These are phyloP conservation scores for Pipistrellus kuhlii DNA, from an alignment of 2,797 vertebrate species.

Conservation along the genomic window DNA sequence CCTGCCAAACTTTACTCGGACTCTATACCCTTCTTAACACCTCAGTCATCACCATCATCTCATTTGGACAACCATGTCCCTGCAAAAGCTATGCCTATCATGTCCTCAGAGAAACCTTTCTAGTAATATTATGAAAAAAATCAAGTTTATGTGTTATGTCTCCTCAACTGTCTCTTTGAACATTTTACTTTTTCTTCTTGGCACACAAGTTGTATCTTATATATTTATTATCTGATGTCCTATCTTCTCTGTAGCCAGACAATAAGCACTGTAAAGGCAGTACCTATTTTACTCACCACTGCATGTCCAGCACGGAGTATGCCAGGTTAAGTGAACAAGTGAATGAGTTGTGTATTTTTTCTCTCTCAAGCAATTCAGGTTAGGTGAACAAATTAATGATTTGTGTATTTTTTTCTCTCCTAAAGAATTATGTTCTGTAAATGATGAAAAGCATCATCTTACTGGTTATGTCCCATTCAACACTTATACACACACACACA, in stretches of 20 bases:
- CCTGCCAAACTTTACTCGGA: neutral
- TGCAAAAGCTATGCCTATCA: constrained; percentile 1
- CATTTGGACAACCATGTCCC: neutral
- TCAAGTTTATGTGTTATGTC: neutral
- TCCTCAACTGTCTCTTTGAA: neutral
- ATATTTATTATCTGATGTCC: neutral
- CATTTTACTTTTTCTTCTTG: constrained; percentile 6
- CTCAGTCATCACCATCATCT: neutral
- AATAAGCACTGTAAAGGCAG: neutral
- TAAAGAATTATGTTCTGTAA: constrained; percentile 31
- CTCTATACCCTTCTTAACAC: neutral
- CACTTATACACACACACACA: neutral
- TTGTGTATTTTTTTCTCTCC: neutral
- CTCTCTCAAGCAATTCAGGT: constrained; percentile 8
- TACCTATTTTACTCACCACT: neutral
- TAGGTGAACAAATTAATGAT: neutral
- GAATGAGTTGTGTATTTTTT: neutral
- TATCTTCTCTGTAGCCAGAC: neutral
- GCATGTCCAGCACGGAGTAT: neutral
- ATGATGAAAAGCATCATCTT: constrained; percentile 17
- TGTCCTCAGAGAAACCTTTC: neutral
- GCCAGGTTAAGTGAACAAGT: neutral
- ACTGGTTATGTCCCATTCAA: neutral
- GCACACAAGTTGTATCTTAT: neutral
- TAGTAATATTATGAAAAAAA: constrained; percentile 19